A percentile compares a stretch with the other conserved stretches of the same genome.
Conservation (phyloP, 2,113 vertebrate genomes). For the Antidorcas marsupialis region DNA sequence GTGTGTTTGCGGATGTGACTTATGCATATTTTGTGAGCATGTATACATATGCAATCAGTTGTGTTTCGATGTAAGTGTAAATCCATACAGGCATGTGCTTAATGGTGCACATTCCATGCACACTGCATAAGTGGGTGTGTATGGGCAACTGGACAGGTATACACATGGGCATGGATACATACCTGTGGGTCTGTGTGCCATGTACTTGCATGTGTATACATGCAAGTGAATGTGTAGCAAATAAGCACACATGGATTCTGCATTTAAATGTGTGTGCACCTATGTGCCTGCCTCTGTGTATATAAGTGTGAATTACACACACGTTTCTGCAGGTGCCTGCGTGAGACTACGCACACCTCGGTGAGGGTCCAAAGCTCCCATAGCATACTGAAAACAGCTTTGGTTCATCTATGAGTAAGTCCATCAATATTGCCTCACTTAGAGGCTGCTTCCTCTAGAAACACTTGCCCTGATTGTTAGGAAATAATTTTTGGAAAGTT, state of each 20-base stretch:
- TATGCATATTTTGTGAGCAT: not conserved
- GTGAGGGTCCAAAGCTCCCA: not conserved
- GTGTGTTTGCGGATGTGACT: not conserved
- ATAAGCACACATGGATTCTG: not conserved
- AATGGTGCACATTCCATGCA: not conserved
- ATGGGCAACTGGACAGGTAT: not conserved
- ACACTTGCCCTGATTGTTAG: slow-evolving; percentile 62
- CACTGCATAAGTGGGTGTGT: not conserved
- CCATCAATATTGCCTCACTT: slow-evolving; percentile 73
- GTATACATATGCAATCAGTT: not conserved
- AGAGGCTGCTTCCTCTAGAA: slow-evolving; percentile 68
- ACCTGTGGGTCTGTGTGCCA: not conserved
- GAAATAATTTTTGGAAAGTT: slow-evolving; percentile 68
- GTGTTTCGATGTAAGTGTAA: not conserved
- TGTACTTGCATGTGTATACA: too few species aligned
- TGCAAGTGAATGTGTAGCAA: not conserved
- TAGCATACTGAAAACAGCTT: slow-evolving; percentile 40
- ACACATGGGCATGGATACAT: not conserved
- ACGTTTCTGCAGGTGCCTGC: not conserved
- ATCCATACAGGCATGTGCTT: not conserved
- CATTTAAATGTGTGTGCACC: not conserved
- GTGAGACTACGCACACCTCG: not conserved
- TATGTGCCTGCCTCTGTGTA: not conserved
- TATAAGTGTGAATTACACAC: not conserved
- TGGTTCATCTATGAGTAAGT: slow-evolving; percentile 50